Evolutionary conservation across 1,140 invertebrate species (phyloP), one percentile per base, ranked within the genome.

Genomic region (Chymomyza costata): DNA sequence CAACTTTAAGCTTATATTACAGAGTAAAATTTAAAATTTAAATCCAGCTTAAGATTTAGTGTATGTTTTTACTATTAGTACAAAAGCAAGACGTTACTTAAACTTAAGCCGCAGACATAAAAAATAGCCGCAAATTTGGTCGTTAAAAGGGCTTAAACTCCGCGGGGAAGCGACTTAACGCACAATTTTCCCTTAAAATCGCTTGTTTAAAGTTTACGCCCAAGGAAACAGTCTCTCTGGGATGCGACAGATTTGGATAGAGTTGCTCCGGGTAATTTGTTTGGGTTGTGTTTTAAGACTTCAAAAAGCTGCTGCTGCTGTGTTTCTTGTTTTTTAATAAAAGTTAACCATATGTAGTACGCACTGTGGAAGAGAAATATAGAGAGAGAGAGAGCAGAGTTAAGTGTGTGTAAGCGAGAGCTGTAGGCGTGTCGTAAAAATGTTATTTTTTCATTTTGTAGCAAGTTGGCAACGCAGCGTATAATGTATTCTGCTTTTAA

Each of bases 291-390:
- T n/a, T n/a, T n/a, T n/a, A n/a, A n/a, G n/a, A n/a, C n/a, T n/a
- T n/a, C n/a, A n/a, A n/a, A n/a, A n/a, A n/a, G n/a, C n/a, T 40
- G 34, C 11, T 34, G 17, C 41, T 40, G 45, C 18, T 47, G 28
- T 30, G 52, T 28, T 19, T 31, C 38, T 47, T n/a, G n/a, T n/a
- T 6, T 48, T n/a, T n/a, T n/a, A n/a, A n/a, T n/a, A n/a, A n/a
- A n/a, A n/a, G n/a, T n/a, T 78, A 76, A 38, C 73, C 71, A 5
- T 59, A 76, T 49, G 53, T 78, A 17, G 30, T 45, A 44, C 73
- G 71, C 46, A 65, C 47, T 30, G 48, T 32, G 17, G 59, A 45
- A 19, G 19, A 54, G 25, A 17, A 48, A 46, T 6, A 17, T 30
- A 32, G 6, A 43, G 34, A 34, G 10, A 51, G 37, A 39, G 14